Evolutionary conservation across 2,888 invertebrate genomes (phyloP).

Genomic region (Ceramica pisi): DNA sequence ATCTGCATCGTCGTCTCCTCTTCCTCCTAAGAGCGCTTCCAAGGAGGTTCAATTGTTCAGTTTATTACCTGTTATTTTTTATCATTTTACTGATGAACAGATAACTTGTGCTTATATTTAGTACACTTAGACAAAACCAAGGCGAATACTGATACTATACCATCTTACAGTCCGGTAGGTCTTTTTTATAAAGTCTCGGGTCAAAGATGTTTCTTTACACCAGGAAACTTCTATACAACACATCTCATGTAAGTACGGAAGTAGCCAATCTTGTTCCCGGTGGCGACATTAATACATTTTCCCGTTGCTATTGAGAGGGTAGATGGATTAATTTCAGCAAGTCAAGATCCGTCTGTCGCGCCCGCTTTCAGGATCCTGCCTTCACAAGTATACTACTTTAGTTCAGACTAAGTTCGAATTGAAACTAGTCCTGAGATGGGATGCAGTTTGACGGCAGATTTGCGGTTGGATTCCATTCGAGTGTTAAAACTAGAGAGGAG

Average conservation of each 20-base stretch:
- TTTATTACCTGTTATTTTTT: too few relatives aligned
- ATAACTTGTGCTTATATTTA: neutral
- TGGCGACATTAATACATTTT: conserved; percentile 79
- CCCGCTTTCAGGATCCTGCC: conserved; percentile 81
- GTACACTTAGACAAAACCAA: neutral
- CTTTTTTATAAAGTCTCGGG: neutral
- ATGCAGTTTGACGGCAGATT: conserved; percentile 85
- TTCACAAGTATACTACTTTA: conserved; percentile 85
- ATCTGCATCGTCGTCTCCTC: too few relatives aligned
- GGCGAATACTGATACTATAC: neutral
- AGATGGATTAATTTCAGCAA: conserved; percentile 88
- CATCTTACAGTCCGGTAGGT: neutral
- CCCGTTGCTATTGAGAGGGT: conserved; percentile 75
- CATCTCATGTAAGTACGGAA: conserved; percentile 38
- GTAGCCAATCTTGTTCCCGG: conserved; percentile 56
- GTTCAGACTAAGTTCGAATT: conserved; percentile 85
- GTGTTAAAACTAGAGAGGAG: conserved; percentile 67
- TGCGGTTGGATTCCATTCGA: conserved; percentile 78
- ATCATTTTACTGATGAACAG: too few relatives aligned
- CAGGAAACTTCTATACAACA: conserved; percentile 23
- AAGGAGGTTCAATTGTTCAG: too few relatives aligned
- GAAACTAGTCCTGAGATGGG: conserved; percentile 81
- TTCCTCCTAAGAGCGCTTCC: too few relatives aligned
- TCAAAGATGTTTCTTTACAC: conserved; percentile 18
- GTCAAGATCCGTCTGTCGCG: conserved; percentile 83